phyloP scores from a whole-genome alignment of 2,797 vertebrate genomes.

The Dendrocincla tyrannina region DNA sequence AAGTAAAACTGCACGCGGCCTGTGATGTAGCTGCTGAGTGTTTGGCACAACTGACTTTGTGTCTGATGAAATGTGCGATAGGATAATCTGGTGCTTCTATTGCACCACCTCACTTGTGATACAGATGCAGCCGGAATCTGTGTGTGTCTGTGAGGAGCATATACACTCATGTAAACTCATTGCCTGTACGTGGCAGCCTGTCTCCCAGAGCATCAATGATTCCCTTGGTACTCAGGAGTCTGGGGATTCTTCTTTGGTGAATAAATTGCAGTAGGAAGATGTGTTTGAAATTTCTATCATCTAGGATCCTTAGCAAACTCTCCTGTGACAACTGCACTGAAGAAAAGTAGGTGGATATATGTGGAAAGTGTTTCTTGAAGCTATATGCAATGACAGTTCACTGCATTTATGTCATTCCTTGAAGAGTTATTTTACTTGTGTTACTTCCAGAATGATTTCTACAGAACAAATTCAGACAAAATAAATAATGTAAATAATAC shows the following conservation, averaged over 20 bases:
- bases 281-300: not conserved
- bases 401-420: not conserved
- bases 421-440: conserved; percentile 7
- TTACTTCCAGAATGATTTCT: conserved; percentile 24
- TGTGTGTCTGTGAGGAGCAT: not conserved
- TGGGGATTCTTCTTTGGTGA: not conserved
- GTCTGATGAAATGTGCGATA: not conserved
- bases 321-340: not conserved
- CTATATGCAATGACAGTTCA: not conserved
- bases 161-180: not conserved
- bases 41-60: not conserved
- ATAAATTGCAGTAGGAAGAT: not conserved
- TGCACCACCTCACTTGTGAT: not conserved
- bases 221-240: not conserved
- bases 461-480: conserved; percentile 9
- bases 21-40: not conserved
- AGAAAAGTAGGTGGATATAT: not conserved
- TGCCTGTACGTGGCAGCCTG: not conserved
- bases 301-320: not conserved
- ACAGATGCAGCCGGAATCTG: not conserved
- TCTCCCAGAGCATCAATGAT: not conserved
- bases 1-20: not conserved
- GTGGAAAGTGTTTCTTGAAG: not conserved
- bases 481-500: not conserved
- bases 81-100: not conserved